A percentile compares a stretch with the other conserved stretches of the same genome.
phyloP scores from a whole-genome alignment of 2,797 vertebrate genomes.

The Lemur catta region DNA sequence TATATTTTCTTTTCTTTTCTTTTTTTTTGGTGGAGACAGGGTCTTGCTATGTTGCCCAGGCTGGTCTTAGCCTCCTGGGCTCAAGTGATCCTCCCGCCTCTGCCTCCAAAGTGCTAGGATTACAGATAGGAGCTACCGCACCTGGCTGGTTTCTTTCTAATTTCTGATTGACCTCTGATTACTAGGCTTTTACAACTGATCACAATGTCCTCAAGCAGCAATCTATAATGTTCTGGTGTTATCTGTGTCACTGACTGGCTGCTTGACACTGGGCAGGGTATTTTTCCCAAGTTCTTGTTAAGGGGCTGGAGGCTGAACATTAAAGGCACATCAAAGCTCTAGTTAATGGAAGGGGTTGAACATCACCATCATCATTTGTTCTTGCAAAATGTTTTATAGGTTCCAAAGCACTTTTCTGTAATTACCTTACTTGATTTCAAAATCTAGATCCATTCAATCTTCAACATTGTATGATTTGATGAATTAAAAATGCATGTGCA shows the following conservation, averaged over 20 bases:
- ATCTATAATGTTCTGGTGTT: background rate
- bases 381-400: background rate
- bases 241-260: background rate
- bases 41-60: background rate
- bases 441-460: background rate
- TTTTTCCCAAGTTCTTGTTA: background rate
- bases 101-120: background rate
- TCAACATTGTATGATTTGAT: background rate
- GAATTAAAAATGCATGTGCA: background rate
- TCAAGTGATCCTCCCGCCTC: background rate
- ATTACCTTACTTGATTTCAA: background rate
- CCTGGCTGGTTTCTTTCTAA: background rate
- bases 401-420: background rate
- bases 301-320: background rate
- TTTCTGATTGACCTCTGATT: conserved; percentile 13
- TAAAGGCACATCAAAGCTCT: background rate
- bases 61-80: too few relatives aligned
- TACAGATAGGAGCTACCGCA: background rate
- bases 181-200: background rate
- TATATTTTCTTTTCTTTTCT: background rate
- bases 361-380: background rate
- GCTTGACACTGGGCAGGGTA: background rate
- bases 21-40: background rate
- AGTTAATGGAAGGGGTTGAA: background rate
- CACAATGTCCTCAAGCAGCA: background rate